These are phyloP conservation scores for Regulus satrapa DNA, from an alignment of 2,113 vertebrate species.

Conservation along the genomic window DNA sequence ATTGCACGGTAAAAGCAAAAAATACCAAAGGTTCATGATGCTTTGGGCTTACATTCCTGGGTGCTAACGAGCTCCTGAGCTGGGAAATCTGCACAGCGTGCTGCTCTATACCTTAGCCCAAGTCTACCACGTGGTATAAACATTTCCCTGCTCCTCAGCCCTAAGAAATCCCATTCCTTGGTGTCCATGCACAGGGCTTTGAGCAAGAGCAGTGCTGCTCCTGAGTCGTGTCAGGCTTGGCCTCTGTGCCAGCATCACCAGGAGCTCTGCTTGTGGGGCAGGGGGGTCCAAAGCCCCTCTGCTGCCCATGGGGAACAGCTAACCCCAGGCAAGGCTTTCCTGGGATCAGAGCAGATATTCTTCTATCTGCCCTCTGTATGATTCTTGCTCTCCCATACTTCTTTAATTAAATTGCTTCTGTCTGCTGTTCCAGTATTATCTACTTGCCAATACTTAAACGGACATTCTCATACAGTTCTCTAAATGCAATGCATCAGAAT, in stretches of 20 bases:
- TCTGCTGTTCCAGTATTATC: not conserved
- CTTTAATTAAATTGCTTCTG: not conserved
- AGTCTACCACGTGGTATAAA: not conserved
- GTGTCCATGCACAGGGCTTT: not conserved
- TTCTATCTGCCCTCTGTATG: not conserved
- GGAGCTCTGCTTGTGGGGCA: not conserved
- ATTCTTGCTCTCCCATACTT: not conserved
- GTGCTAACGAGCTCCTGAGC: not conserved
- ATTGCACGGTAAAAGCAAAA: not conserved
- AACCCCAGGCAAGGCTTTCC: not conserved
- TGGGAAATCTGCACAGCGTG: not conserved
- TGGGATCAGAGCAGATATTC: not conserved
- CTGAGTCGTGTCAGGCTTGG: fast-evolving
- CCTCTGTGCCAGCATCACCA: not conserved
- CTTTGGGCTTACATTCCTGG: slow-evolving; percentile 1
- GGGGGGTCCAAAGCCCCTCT: too few relatives aligned
- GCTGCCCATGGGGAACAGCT: not conserved
- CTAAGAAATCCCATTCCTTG: not conserved
- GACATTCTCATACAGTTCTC: not conserved
- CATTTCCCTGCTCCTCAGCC: not conserved
- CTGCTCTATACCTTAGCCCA: not conserved
- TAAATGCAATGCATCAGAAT: not conserved
- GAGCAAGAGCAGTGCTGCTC: not conserved
- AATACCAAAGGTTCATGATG: not conserved
- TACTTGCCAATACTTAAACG: not conserved